These are phyloP conservation scores for Accipiter virgatus DNA, from an alignment of 2,113 vertebrate species.

Conservation along the genomic window DNA sequence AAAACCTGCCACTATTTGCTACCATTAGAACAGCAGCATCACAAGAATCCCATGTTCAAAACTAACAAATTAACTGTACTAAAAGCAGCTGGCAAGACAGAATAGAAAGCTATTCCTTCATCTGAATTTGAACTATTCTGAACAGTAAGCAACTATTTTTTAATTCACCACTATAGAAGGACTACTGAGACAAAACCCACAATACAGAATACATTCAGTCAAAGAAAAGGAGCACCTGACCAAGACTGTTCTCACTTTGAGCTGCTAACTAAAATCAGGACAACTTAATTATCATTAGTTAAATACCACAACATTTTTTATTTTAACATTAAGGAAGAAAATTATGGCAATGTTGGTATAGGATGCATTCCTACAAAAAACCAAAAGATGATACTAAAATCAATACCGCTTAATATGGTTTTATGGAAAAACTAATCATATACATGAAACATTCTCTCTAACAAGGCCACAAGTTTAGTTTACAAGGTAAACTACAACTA, in stretches of 20 bases:
- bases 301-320: neutral
- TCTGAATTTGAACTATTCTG: neutral
- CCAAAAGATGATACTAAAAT: neutral
- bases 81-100: neutral
- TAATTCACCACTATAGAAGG: neutral
- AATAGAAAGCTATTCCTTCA: neutral
- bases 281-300: neutral
- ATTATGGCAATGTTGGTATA: neutral
- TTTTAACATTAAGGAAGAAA: neutral
- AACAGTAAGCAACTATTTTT: neutral
- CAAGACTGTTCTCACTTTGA: neutral
- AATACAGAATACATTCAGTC: neutral
- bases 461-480: neutral
- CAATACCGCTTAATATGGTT: neutral
- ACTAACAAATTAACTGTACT: neutral
- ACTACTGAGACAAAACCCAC: neutral
- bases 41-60: neutral
- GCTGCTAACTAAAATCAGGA: neutral
- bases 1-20: neutral
- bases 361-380: neutral
- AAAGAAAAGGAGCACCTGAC: neutral
- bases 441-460: neutral
- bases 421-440: neutral
- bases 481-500: neutral
- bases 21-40: neutral